These are phyloP conservation scores for Drosophila sp. DNA, from an alignment of 1,140 invertebrate species.

Conservation along the genomic window DNA sequence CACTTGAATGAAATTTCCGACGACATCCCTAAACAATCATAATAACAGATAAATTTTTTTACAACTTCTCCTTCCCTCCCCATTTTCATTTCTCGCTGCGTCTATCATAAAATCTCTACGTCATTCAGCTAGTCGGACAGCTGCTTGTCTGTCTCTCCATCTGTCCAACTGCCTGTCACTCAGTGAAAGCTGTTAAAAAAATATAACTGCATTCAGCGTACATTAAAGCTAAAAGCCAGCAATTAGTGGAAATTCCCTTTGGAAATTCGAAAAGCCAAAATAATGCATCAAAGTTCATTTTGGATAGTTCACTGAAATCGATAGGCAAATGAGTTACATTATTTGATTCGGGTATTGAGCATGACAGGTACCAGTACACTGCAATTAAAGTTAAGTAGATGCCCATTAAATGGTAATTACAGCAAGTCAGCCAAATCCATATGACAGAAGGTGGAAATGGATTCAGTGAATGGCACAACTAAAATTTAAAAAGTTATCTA, in stretches of 20 bases:
- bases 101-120: conserved; percentile 42
- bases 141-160: conserved; percentile 28
- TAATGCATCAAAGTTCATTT: background rate
- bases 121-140: conserved; percentile 45
- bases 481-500: too few relatives aligned
- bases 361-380: conserved; percentile 29
- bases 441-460: conserved; percentile 21
- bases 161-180: conserved; percentile 19
- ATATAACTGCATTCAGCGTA: conserved; percentile 29
- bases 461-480: conserved; percentile 2
- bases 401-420: conserved; percentile 41
- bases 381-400: conserved; percentile 50
- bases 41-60: conserved; percentile 76
- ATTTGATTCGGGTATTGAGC: conserved; percentile 12
- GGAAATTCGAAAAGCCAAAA: conserved; percentile 5
- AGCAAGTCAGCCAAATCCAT: conserved; percentile 26
- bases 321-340: conserved; percentile 49
- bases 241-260: conserved; percentile 16
- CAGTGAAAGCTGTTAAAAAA: conserved; percentile 18
- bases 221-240: conserved; percentile 34
- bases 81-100: conserved; percentile 22
- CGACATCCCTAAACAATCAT: conserved; percentile 81
- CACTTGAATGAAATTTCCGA: conserved; percentile 81
- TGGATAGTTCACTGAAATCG: conserved; percentile 27
- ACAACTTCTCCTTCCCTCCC: conserved; percentile 37